These are phyloP conservation scores for Nipponacmea schrenckii DNA, from an alignment of 2,888 invertebrate genomes.

Conservation along the genomic window DNA sequence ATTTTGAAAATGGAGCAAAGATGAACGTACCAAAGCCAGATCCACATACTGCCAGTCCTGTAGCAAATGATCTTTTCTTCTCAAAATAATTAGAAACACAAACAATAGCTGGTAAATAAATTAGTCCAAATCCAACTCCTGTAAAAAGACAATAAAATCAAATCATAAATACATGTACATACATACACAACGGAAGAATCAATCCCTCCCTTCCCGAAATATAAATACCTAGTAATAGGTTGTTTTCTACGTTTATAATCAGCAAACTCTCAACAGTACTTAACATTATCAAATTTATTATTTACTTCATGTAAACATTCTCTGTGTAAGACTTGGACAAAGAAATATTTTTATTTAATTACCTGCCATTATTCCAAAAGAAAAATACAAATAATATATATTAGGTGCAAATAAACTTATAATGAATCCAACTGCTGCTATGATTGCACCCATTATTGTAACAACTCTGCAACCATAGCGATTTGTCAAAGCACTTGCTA, in stretches of 20 bases:
- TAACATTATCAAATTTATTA: too few relatives aligned
- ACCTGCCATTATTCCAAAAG: conserved; percentile 93
- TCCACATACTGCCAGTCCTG: conserved; percentile 94
- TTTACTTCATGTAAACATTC: too few relatives aligned
- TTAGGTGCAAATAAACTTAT: conserved; percentile 85
- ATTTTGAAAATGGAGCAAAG: conserved; percentile 76
- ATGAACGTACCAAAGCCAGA: conserved; percentile 95
- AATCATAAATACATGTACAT: neutral
- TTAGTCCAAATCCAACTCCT: conserved; percentile 95
- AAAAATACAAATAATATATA: conserved; percentile 85
- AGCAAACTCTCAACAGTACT: too few relatives aligned
- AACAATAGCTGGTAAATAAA: conserved; percentile 97
- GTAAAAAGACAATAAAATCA: conserved; percentile 33
- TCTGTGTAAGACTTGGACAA: too few relatives aligned
- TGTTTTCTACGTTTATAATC: too few relatives aligned
- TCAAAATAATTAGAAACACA: conserved; percentile 98
- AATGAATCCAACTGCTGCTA: conserved; percentile 81
- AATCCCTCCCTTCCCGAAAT: too few relatives aligned
- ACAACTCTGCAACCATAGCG: conserved; percentile 92
- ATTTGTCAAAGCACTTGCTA: conserved; percentile 94
- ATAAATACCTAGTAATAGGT: too few relatives aligned
- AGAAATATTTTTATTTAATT: neutral
- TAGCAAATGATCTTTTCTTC: conserved; percentile 90
- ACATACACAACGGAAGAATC: too few relatives aligned
- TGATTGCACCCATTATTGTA: conserved; percentile 85